A percentile compares a stretch with the other conserved stretches of the same genome.
These are phyloP conservation scores for Leucophenga maculata DNA, from an alignment of 2,888 invertebrate species.

Conservation along the genomic window DNA sequence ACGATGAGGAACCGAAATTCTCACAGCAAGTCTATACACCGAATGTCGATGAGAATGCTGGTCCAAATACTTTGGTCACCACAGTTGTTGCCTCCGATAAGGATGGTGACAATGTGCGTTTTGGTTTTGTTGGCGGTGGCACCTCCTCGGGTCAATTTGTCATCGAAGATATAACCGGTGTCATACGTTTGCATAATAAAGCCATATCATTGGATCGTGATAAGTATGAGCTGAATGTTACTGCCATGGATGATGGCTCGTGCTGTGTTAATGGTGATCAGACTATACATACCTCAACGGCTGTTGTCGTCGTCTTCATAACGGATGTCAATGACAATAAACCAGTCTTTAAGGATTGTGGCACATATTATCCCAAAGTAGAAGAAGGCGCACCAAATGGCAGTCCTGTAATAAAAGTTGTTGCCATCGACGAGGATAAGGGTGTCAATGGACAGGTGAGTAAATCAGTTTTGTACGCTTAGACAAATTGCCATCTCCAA, in stretches of 20 bases:
- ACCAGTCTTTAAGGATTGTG: slow-evolving; percentile 94
- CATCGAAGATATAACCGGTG: slow-evolving; percentile 95
- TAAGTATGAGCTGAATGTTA: slow-evolving; percentile 96
- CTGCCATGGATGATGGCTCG: slow-evolving; percentile 97
- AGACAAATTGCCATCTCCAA: background rate
- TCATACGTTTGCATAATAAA: slow-evolving; percentile 90
- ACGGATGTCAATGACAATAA: slow-evolving; percentile 98
- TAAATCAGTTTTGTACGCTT: background rate
- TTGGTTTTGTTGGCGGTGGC: slow-evolving; percentile 91
- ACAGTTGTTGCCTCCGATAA: slow-evolving; percentile 98
- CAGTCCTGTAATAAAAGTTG: slow-evolving; percentile 93
- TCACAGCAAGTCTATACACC: slow-evolving; percentile 97
- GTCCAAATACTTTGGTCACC: slow-evolving; percentile 94
- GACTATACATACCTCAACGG: slow-evolving; percentile 93
- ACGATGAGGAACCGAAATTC: slow-evolving; percentile 97
- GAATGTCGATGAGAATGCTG: slow-evolving; percentile 96
- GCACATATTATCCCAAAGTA: slow-evolving; percentile 92
- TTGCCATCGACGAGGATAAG: slow-evolving; percentile 96
- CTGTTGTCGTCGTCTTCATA: slow-evolving; percentile 95
- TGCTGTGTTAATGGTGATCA: slow-evolving; percentile 93
- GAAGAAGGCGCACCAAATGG: slow-evolving; percentile 96
- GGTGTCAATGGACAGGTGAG: slow-evolving; percentile 89
- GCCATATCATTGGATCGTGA: slow-evolving; percentile 90
- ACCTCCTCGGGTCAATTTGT: slow-evolving; percentile 94
- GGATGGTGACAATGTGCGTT: slow-evolving; percentile 96